Evolutionary conservation across 2,113 vertebrate genomes (phyloP).

Genomic region (Pipa parva): DNA sequence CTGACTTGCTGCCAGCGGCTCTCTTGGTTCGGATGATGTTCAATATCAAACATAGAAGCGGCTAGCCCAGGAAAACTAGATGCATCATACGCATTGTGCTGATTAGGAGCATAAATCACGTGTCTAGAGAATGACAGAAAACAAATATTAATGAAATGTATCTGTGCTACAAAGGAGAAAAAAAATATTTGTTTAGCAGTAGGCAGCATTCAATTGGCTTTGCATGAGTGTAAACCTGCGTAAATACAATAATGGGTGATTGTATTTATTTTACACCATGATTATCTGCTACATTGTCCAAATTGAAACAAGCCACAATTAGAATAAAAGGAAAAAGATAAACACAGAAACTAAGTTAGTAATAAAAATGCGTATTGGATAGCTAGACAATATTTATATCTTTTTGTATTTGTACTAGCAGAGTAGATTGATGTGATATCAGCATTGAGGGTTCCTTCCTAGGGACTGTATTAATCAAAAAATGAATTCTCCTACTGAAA

Average conservation of each 20-base stretch:
- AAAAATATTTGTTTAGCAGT: background rate
- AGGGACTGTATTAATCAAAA: no score
- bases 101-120: conserved; percentile 37
- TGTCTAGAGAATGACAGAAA: conserved; percentile 7
- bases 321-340: no score
- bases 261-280: no score
- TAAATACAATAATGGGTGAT: background rate
- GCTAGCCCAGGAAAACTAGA: conserved; percentile 31
- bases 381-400: no score
- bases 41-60: conserved; percentile 31
- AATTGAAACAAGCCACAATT: no score
- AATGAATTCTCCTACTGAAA: no score
- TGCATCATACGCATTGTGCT: conserved; percentile 18
- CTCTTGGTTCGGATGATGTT: conserved; percentile 23
- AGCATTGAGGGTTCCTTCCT: no score
- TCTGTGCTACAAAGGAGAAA: background rate
- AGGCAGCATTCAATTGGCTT: background rate
- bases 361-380: no score
- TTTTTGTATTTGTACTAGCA: no score
- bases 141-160: background rate
- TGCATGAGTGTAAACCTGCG: background rate
- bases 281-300: no score
- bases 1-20: conserved; percentile 27
- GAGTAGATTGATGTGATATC: no score
- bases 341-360: no score